Base-by-base conservation (phyloP, 2,113 vertebrate species). In the Motacilla alba region DNA sequence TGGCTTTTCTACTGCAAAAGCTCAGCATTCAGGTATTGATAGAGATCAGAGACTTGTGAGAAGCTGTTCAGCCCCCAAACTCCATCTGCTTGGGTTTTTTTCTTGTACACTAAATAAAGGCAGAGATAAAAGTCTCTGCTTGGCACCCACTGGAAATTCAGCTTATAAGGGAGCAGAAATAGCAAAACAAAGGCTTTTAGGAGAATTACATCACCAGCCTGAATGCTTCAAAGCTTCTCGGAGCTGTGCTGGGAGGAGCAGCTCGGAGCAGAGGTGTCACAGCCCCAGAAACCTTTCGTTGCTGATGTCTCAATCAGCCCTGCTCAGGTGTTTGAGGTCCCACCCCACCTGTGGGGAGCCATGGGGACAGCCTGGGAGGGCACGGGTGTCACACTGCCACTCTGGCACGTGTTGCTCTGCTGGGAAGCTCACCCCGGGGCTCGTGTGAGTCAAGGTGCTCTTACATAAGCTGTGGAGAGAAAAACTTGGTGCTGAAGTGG, bases 21-120 rank as follows among this genome's bases (percentile, higher is more conserved):
- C 91, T 93, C 73, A 69, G 63, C 41, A 14, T 62, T 88, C 50
- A 80, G 69, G 90, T 63, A 59, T 43, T 23, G 83, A 68, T 90
- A 28, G 84, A 78, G 87, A 93, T 90, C 92, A 92, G 93, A 68
- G 83, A 63, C 85, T 91, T 83, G 89, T 52, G 63, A 90, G 90
- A 60, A 96, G 92, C 93, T 93, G 82, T 47, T 96, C 96, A 94
- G 90, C 92, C 92, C 82, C 92, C 81, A 77, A 77, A 83, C 93
- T 94, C 95, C 92, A 94, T 95, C 96, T 95, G 94, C 76, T 90
- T 94, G 87, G 69, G 15, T 50, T 86, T 89, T 88, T 73, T 76
- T 35, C 59, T 77, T 82, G 9, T 33, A 31, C 33, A 30, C 90
- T 93, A 95, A 91, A 91, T 88, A 94, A 86, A 95, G 90, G 92